A percentile compares a stretch with the other conserved stretches of the same genome.
Evolutionary conservation across 2,888 invertebrate genomes (phyloP).

Genomic region (Drosophila cyrtoloma): DNA sequence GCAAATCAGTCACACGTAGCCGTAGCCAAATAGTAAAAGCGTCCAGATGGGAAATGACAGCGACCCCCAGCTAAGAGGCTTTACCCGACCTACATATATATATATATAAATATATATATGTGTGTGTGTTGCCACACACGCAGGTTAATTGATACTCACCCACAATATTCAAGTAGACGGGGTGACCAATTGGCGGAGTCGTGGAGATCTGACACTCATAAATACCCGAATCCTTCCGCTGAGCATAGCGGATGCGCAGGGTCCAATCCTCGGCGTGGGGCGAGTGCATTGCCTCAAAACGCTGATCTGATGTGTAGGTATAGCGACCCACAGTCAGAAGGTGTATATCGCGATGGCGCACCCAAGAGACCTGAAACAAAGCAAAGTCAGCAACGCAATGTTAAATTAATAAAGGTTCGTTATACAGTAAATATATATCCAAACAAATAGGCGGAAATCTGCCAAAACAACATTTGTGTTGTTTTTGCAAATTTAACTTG

Average conservation of each 20-base stretch:
- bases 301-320: slow-evolving; percentile 93
- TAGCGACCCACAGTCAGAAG: slow-evolving; percentile 91
- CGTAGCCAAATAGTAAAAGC: not conserved
- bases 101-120: not conserved
- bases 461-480: not conserved
- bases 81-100: not conserved
- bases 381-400: not conserved
- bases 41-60: slow-evolving; percentile 2
- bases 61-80: not conserved
- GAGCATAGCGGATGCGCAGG: slow-evolving; percentile 90
- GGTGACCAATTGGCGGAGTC: slow-evolving; percentile 94
- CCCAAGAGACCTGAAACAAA: slow-evolving; percentile 90
- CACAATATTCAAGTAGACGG: slow-evolving; percentile 92
- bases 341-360: slow-evolving; percentile 91
- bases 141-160: slow-evolving; percentile 87
- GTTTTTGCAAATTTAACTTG: not conserved
- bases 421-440: not conserved
- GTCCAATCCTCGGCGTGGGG: slow-evolving; percentile 96
- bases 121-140: not conserved
- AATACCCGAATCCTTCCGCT: slow-evolving; percentile 90
- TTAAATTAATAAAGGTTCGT: not conserved
- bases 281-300: slow-evolving; percentile 94
- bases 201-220: slow-evolving; percentile 97
- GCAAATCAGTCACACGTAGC: slow-evolving; percentile 13
- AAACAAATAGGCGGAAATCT: not conserved